Conservation (phyloP, 2,888 invertebrate species). For the Stenichneumon culpator region DNA sequence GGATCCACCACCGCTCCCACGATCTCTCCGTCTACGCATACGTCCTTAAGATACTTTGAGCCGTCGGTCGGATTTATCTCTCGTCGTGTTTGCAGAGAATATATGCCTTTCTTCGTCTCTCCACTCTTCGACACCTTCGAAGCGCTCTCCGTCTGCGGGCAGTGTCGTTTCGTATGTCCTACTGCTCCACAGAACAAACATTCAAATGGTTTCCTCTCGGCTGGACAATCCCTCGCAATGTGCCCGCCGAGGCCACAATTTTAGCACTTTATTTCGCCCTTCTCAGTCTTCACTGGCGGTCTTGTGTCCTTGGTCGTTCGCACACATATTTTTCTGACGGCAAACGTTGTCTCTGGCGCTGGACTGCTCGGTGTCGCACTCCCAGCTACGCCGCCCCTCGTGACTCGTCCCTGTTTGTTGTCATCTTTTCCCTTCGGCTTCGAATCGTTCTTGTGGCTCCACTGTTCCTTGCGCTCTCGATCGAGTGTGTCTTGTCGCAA, state of each 20-base stretch:
- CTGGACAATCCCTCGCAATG: neutral
- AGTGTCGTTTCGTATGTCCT: conserved; percentile 9
- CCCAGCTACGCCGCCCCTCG: neutral
- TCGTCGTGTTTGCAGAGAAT: neutral
- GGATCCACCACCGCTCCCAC: neutral
- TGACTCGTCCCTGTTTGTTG: neutral
- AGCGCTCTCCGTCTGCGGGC: neutral
- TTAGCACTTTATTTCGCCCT: neutral
- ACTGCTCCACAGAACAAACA: neutral
- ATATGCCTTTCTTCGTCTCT: neutral
- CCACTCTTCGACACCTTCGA: neutral
- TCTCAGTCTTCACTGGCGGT: conserved; percentile 13
- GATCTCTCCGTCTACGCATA: neutral
- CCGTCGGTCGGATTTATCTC: neutral
- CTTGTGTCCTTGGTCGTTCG: neutral
- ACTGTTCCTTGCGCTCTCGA: conserved; percentile 6
- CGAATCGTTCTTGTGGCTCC: neutral
- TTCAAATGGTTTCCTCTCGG: neutral
- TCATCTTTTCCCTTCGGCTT: neutral
- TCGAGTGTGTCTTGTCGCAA: conserved; percentile 4
- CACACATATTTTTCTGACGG: neutral
- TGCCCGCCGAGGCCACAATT: neutral
- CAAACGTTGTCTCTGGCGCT: neutral
- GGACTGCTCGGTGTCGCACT: neutral
- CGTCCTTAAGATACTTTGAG: neutral